Evolutionary conservation across 2,888 invertebrate genomes (phyloP).

Genomic region (Catocala sponsa): DNA sequence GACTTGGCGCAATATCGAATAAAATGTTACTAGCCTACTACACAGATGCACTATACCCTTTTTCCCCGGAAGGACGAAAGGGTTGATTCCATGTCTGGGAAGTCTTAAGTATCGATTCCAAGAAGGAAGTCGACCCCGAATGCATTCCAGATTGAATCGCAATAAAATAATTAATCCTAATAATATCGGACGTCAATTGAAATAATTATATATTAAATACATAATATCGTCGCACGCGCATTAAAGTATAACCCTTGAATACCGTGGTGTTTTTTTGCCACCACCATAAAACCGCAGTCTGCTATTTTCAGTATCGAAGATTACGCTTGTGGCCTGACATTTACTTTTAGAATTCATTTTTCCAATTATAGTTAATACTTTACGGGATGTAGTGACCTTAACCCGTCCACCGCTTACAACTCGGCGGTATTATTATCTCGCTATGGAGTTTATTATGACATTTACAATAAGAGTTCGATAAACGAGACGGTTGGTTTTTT

Average conservation of each 20-base stretch:
- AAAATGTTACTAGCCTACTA: no score
- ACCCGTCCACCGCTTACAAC: conserved; percentile 19
- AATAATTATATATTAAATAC: no score
- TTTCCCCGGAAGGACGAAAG: no score
- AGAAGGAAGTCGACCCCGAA: no score
- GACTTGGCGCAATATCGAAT: no score
- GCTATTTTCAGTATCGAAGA: conserved; percentile 44
- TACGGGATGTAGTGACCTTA: conserved; percentile 45
- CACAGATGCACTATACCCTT: no score
- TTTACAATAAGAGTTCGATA: conserved; percentile 36
- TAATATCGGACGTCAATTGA: no score
- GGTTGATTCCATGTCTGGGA: no score
- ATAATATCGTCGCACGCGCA: background rate
- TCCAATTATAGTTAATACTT: conserved; percentile 60
- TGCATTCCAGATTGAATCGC: no score
- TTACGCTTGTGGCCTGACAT: conserved; percentile 63
- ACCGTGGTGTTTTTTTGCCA: conserved; percentile 26
- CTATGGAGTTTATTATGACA: conserved; percentile 48
- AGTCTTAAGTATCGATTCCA: no score
- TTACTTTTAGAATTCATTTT: conserved; percentile 58
- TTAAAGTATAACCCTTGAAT: conserved; percentile 8
- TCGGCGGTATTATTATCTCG: conserved; percentile 39
- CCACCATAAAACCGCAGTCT: conserved; percentile 40
- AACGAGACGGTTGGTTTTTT: conserved; percentile 22
- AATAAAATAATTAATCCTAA: no score